Percentiles rank a stretch among this genome's conserved stretches.
These are phyloP conservation scores for Chaenocephalus aceratus DNA, from an alignment of 2,113 vertebrate genomes.

Conservation along the genomic window DNA sequence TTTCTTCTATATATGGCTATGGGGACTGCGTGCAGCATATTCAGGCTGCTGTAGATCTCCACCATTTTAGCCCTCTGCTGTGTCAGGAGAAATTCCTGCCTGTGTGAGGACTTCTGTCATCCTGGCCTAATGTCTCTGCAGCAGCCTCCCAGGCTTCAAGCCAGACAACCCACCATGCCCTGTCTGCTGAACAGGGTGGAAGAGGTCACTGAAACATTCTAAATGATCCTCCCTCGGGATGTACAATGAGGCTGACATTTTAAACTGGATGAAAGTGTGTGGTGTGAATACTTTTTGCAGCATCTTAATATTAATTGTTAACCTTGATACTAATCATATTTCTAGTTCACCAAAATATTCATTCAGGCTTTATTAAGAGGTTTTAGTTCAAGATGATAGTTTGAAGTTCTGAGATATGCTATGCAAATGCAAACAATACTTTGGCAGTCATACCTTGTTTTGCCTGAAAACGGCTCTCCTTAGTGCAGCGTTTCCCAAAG, in stretches of 20 bases:
- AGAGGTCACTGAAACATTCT: constrained; percentile 35
- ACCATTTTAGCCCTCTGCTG: constrained; percentile 67
- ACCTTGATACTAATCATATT: background rate
- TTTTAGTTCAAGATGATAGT: background rate
- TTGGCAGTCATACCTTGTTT: too few relatives aligned
- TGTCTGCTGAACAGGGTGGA: constrained; percentile 23
- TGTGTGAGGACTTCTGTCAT: constrained; percentile 73
- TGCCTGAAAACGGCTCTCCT: too few relatives aligned
- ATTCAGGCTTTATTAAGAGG: background rate
- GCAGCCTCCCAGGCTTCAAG: constrained; percentile 48
- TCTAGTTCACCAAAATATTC: background rate
- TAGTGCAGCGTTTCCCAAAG: too few relatives aligned
- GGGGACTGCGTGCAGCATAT: constrained; percentile 41
- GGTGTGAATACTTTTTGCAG: background rate
- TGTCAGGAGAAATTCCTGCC: constrained; percentile 72
- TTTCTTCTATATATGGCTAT: constrained; percentile 7
- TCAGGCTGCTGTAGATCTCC: constrained; percentile 50
- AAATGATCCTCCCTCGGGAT: constrained; percentile 32
- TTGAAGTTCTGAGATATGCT: too few relatives aligned
- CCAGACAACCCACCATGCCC: constrained; percentile 38
- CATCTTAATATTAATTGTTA: background rate
- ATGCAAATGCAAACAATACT: too few relatives aligned
- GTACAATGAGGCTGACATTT: constrained; percentile 8
- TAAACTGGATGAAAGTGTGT: background rate
- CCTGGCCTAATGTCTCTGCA: constrained; percentile 65